Evolutionary conservation across 1,140 invertebrate genomes (phyloP).

Genomic region (Penaeus japonicus): DNA sequence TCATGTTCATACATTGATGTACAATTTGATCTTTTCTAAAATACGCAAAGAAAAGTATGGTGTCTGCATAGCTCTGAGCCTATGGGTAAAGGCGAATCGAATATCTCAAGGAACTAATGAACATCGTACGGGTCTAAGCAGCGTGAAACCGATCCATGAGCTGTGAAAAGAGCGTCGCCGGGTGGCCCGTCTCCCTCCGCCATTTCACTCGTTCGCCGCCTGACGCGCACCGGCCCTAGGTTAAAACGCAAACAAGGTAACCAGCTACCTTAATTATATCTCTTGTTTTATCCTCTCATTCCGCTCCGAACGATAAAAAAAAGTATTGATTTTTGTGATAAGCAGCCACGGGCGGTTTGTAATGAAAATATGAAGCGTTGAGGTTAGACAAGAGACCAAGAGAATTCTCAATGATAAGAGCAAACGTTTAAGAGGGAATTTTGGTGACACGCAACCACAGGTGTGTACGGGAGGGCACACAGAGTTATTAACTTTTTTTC

Average conservation of each 20-base stretch:
- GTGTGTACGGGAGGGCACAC: no score
- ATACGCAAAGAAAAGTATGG: no score
- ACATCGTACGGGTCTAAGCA: not conserved
- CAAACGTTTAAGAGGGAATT: no score
- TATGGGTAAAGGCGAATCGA: not conserved
- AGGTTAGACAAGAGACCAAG: no score
- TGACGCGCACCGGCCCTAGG: not conserved
- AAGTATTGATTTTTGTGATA: not conserved
- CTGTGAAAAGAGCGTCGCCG: not conserved
- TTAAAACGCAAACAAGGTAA: not conserved
- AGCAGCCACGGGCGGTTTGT: no score
- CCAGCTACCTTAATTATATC: not conserved
- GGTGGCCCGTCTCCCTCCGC: not conserved
- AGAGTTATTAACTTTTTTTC: no score
- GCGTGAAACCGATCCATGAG: not conserved
- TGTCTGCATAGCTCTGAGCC: not conserved
- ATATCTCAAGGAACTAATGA: not conserved
- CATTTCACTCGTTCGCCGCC: not conserved
- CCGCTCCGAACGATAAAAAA: not conserved
- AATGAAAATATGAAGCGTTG: no score
- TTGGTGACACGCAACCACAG: no score
- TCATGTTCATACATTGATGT: no score
- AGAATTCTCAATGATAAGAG: no score
- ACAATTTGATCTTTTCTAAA: no score
- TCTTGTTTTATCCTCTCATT: not conserved